Conservation (phyloP, 1,140 invertebrate genomes). For the Aphis craccivora region DNA sequence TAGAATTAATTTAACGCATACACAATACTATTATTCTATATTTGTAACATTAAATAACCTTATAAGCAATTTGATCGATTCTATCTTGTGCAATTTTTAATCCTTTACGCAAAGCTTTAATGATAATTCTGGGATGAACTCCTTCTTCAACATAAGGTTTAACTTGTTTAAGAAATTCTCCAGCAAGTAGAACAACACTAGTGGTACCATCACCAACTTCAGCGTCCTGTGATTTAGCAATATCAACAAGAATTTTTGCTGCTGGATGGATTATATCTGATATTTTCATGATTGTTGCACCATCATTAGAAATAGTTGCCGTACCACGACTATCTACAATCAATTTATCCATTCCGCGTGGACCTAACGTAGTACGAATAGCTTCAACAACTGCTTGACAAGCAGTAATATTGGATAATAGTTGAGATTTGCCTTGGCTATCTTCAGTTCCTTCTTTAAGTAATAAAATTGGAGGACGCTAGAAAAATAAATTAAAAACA, state of each 20-base stretch:
- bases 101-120: conserved; percentile 85
- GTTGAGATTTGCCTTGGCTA: conserved; percentile 93
- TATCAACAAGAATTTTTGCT: conserved; percentile 96
- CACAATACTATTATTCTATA: neutral
- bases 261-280: conserved; percentile 98
- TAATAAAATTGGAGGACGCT: conserved; percentile 98
- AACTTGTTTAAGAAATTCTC: conserved; percentile 93
- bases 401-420: conserved; percentile 99
- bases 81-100: conserved; percentile 81
- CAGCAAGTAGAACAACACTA: conserved; percentile 92
- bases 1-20: neutral
- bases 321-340: conserved; percentile 90
- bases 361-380: conserved; percentile 95
- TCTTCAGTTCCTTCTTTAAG: conserved; percentile 98
- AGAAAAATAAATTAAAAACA: conserved; percentile 63
- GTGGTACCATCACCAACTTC: conserved; percentile 99
- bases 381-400: conserved; percentile 96
- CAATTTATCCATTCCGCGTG: conserved; percentile 99
- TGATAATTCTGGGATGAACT: conserved; percentile 93
- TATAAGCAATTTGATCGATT: conserved; percentile 86
- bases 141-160: conserved; percentile 97
- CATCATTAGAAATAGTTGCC: conserved; percentile 98
- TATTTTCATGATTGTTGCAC: conserved; percentile 97
- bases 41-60: conserved; percentile 63
- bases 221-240: conserved; percentile 98